Evolutionary conservation across 2,797 vertebrate genomes (phyloP), one percentile per base, ranked within the genome.

Genomic region (Streptopelia turtur): DNA sequence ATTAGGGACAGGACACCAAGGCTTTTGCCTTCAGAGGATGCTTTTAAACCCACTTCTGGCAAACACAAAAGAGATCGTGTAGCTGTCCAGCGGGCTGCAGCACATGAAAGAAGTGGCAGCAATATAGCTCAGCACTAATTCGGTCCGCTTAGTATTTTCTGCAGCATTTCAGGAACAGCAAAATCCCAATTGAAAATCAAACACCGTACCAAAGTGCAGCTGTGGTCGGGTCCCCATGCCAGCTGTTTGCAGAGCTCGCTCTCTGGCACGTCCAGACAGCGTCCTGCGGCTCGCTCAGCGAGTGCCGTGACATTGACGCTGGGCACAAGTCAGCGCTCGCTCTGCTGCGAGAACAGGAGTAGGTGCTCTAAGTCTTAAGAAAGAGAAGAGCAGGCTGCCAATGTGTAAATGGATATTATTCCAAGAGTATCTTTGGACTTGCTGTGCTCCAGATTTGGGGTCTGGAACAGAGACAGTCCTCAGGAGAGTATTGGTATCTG

Each of bases 401-500:
- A 80, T 39, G 71, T 78, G 93, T 89, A 94, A 94, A 90, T 55
- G 33, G 92, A 94, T 96, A 93, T 92, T 92, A 87, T 72, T 92
- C 68, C 68, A 80, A 69, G 92, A 95, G 63, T 4, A 2, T 84
- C 88, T 96, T 83, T 59, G 71, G 81, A 81, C 53, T 92, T 93
- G 93, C 81, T 93, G 86, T 74, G 55, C 78, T 93, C 90, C 86
- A 93, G 90, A 84, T 94, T 95, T 94, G 93, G 90, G 78, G 31
- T 85, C 50, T 87, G 88, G 81, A 87, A 84, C 68, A 72, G 60
- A 95, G 56, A 75, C n/a, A 93, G 74, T 35, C 64, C 90, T 97
- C 87, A 55, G 69, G 88, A 96, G 93, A 93, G 68, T 75, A 94
- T 31, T 96, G 86, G 78, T 93, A 96, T 92, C 90, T 95, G 91